Base-by-base conservation (phyloP, 2,797 vertebrate genomes). In the Mareca penelope region DNA sequence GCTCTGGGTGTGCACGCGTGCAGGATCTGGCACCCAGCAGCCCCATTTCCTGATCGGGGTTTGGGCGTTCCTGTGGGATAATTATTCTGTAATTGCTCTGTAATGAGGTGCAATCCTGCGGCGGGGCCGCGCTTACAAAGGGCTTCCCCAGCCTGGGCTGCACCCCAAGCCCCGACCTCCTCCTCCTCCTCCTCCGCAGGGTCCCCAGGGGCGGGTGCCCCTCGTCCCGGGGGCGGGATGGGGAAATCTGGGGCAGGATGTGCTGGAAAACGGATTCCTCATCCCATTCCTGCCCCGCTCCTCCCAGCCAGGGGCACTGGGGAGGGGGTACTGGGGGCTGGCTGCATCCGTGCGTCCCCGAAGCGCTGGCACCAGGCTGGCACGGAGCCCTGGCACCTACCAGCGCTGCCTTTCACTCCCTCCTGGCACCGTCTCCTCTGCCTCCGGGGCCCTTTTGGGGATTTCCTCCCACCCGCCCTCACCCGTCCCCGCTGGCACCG, bases 71-170 rank as follows among this genome's bases (percentile, higher is more conserved):
- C 92, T 81, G 7, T 16, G 40, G 0, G 15, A 4, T 91, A 95
- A 96, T 95, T 87, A 93, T 71, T 35, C 82, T 10, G 29, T 93
- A 96, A 96, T 96, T 94, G 68, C 92, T 89, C 89, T 33, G 12
- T 93, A 93, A 94, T 53, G 86, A 95, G 84, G 84, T 50, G 42
- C 78, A 44, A 70, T 82, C 89, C 89, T 82, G 90, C 2, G 88
- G 92, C 6, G 2, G 59, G 83, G 10, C 70, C 46, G 65, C 28
- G 29, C 57, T 70, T 31, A 31, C 48, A 7, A 24, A 87, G 71
- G 42, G 26, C 28, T 84, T 87, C 56, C 70, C 60, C 48, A 1
- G 11, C n/a, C 31, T 3, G 2, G n/a, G 71, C 26, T 7, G 19
- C 28, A 60, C 10, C 84, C 39, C 0, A 1, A 53, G 11, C 44